Base-by-base conservation (phyloP, 2,113 vertebrate species). In the Ammodramus savannarum region DNA sequence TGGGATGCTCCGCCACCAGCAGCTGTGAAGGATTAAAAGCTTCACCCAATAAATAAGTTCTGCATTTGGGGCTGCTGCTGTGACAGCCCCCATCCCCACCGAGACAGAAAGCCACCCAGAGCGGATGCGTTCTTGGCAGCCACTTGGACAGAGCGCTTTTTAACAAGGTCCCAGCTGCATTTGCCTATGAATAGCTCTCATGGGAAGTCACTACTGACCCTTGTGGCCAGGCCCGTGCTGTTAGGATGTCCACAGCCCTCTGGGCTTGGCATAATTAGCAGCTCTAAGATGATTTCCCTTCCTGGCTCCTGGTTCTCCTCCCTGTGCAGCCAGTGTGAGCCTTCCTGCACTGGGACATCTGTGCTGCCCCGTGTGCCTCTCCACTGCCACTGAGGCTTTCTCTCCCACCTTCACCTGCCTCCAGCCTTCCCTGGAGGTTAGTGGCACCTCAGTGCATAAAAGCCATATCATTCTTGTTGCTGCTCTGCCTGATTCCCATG, bases 211-310 rank as follows among this genome's bases (percentile, higher is more conserved):
- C 9, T 48, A 75, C 87, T 90, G 94, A 93, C 85, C 93, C 67
- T 58, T 94, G 87, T 80, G 75, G 86, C 68, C 62, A 65, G 55
- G 76, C 77, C 52, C 1, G 3, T 90, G 69, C 80, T 78, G 27
- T 65, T 80, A 91, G 85, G 87, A 88, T 94, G 76, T 94, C 89
- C 94, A 75, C 25, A 90, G 87, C 85, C 80, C 75, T 81, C 68
- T 0, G 1, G 85, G 78, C 63, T 91, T 55, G 71, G 17, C 2
- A 5, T 71, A 91, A 87, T 43, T 90, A 67, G 48, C 61, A 59
- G 2, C 21, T 92, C 13, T 41, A 27, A 71, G 73, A 65, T 4
- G 9, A 86, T 80, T 87, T 83, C 27, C 54, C 19, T 85, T 87
- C 83, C 36, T 1, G 0, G 16, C 48, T 87, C 26, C 62, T 5